Conservation (phyloP, 2,797 vertebrate species). For the Etheostoma perlongum region DNA sequence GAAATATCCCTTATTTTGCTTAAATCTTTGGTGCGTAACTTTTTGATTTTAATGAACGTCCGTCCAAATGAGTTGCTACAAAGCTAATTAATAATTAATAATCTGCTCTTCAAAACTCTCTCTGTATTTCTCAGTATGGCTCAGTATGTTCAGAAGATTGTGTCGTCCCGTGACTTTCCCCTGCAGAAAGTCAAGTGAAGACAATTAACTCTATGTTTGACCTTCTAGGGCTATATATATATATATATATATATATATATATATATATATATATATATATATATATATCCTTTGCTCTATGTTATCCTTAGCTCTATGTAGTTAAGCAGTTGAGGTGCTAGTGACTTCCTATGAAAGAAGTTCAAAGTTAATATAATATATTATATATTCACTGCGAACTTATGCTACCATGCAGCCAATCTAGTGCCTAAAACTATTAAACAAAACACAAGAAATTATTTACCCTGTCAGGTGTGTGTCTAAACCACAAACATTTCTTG, state of each 20-base stretch:
- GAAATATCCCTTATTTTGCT: neutral
- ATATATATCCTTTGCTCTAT: neutral
- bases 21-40: too few relatives aligned
- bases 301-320: neutral
- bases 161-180: too few relatives aligned
- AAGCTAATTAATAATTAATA: too few relatives aligned
- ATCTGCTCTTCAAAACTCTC: too few relatives aligned
- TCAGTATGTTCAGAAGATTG: too few relatives aligned
- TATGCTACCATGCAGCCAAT: neutral
- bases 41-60: too few relatives aligned
- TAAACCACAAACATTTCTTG: constrained; percentile 28
- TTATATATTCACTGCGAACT: constrained; percentile 13
- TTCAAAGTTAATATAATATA: neutral
- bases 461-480: neutral
- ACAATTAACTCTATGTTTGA: too few relatives aligned
- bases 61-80: too few relatives aligned
- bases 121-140: too few relatives aligned
- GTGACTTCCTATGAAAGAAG: constrained; percentile 2
- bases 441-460: constrained; percentile 16
- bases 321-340: neutral
- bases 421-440: neutral
- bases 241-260: neutral
- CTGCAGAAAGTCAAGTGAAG: too few relatives aligned
- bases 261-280: neutral
- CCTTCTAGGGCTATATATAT: too few relatives aligned